phyloP scores from a whole-genome alignment of 2,888 invertebrate species.

The Zygogramma bicolorata region DNA sequence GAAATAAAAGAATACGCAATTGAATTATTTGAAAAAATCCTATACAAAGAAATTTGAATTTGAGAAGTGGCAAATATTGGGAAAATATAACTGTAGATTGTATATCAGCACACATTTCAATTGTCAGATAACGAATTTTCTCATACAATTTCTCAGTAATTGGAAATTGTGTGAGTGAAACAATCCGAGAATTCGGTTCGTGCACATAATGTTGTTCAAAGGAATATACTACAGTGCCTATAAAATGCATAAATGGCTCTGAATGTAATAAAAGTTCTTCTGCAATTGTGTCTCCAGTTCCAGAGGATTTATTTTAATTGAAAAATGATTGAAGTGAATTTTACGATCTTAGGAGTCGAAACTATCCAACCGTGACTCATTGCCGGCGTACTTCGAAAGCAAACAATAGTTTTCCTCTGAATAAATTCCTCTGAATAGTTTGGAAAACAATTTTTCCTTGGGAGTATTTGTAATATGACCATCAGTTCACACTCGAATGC shows the following conservation, averaged over 20 bases:
- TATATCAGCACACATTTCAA: too few relatives aligned
- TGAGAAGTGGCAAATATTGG: too few relatives aligned
- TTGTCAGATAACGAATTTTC: too few relatives aligned
- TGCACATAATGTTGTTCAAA: background rate
- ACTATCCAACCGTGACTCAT: background rate
- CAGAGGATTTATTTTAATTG: background rate
- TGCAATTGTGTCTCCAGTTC: background rate
- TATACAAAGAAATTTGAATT: too few relatives aligned
- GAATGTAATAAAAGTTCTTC: background rate
- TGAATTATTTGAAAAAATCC: too few relatives aligned
- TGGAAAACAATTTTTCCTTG: too few relatives aligned
- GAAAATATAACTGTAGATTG: too few relatives aligned
- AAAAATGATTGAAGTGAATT: background rate
- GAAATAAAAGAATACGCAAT: too few relatives aligned
- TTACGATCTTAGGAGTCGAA: background rate
- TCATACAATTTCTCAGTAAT: background rate
- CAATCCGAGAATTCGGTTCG: background rate
- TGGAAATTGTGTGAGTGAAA: background rate
- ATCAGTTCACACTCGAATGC: too few relatives aligned
- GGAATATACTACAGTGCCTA: background rate
- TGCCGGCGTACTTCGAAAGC: background rate
- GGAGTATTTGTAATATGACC: too few relatives aligned
- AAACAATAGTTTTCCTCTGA: background rate
- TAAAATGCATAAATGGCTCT: background rate
- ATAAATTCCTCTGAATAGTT: background rate